A percentile compares a stretch with the other conserved stretches of the same genome.
Evolutionary conservation across 2,113 vertebrate genomes (phyloP).

Genomic region (Rhagologus leucostigma): DNA sequence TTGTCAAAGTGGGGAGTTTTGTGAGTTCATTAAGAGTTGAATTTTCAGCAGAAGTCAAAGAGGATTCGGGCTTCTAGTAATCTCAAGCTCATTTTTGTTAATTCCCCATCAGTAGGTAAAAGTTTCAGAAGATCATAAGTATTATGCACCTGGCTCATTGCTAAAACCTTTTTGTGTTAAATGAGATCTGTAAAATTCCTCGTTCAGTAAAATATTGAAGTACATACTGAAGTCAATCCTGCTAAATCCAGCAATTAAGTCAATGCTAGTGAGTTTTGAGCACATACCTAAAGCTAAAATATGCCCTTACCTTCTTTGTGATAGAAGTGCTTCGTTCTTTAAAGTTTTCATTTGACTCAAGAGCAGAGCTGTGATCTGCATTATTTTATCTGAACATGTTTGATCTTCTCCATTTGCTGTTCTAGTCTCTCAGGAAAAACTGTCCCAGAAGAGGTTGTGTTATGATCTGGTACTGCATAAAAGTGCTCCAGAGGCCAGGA

Average conservation of each 20-base stretch:
- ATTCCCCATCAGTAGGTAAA: not conserved
- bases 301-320: not conserved
- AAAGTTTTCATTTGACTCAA: not conserved
- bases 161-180: not conserved
- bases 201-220: not conserved
- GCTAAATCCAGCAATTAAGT: not conserved
- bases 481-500: not conserved
- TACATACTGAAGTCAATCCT: not conserved
- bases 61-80: not conserved
- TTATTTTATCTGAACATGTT: not conserved
- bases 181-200: slow-evolving; percentile 1
- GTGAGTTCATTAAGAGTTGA: not conserved
- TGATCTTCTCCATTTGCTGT: not conserved
- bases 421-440: not conserved
- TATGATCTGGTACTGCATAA: not conserved
- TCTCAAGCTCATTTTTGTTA: not conserved
- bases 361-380: not conserved
- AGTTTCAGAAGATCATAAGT: not conserved
- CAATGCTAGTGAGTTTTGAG: not conserved
- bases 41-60: not conserved
- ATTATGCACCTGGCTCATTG: not conserved
- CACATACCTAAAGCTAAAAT: not conserved
- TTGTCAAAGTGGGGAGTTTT: not conserved
- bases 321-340: not conserved
- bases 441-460: not conserved